Conservation (phyloP, 2,888 invertebrate species). For the Tachina grossa region DNA sequence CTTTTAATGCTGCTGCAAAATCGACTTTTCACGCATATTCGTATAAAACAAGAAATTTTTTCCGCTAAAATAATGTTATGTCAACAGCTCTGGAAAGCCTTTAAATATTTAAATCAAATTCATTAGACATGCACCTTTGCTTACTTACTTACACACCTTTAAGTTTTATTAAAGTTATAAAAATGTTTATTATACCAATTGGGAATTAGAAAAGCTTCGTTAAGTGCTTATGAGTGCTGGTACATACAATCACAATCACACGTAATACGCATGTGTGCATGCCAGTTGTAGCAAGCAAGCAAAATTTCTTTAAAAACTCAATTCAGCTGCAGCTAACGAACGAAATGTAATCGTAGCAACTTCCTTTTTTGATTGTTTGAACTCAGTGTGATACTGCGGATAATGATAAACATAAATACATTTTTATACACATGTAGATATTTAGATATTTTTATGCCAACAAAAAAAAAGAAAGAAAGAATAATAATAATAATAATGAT, state of each 20-base stretch:
- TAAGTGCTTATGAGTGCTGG: neutral
- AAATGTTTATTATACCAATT: conserved; percentile 12
- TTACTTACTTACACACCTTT: neutral
- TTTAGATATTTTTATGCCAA: conserved; percentile 34
- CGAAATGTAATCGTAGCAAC: conserved; percentile 55
- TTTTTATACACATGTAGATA: conserved; percentile 41
- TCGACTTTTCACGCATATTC: too few relatives aligned
- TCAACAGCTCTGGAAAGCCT: neutral
- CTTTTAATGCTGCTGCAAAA: too few relatives aligned
- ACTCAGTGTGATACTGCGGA: conserved; percentile 60
- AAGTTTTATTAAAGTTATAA: neutral
- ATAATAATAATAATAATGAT: conserved; percentile 28
- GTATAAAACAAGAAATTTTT: neutral
- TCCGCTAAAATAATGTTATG: neutral
- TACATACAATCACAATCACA: neutral
- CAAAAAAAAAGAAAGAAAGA: conserved; percentile 19
- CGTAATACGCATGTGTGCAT: neutral
- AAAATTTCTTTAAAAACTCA: conserved; percentile 38
- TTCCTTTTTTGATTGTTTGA: conserved; percentile 63
- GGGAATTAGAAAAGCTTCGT: conserved; percentile 3
- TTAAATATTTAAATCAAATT: conserved; percentile 13
- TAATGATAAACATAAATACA: conserved; percentile 55
- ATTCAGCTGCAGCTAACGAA: conserved; percentile 31
- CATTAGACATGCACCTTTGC: neutral
- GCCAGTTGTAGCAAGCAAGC: conserved; percentile 22